These are phyloP conservation scores for Pyrocoelia pectoralis DNA, from an alignment of 2,888 invertebrate genomes.

Conservation along the genomic window DNA sequence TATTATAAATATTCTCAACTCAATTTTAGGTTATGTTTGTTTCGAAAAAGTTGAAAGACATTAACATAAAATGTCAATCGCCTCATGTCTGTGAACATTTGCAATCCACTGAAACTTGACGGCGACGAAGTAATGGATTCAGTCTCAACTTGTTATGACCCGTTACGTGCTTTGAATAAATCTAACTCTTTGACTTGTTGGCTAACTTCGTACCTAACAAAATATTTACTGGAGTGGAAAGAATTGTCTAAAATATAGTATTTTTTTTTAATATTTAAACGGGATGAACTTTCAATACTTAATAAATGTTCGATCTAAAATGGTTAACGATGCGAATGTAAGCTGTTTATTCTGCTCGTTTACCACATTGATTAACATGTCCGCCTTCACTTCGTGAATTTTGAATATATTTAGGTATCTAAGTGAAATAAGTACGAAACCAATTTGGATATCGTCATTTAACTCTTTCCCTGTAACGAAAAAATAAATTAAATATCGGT, in stretches of 20 bases:
- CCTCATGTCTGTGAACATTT: conserved; percentile 47
- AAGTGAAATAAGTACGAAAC: too few relatives aligned
- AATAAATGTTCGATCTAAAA: not conserved
- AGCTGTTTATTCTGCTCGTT: not conserved
- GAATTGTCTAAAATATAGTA: not conserved
- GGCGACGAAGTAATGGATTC: conserved; percentile 53
- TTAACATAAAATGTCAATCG: conserved; percentile 55
- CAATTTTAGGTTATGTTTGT: conserved; percentile 44
- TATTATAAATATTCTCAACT: conserved; percentile 24
- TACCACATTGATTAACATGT: not conserved
- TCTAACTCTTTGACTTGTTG: conserved; percentile 28
- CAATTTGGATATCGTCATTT: too few relatives aligned
- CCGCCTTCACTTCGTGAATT: not conserved
- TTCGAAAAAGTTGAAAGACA: conserved; percentile 44
- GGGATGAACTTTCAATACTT: too few relatives aligned
- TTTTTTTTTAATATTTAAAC: too few relatives aligned
- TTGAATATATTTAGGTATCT: too few relatives aligned
- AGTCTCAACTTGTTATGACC: conserved; percentile 54
- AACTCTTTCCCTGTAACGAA: too few relatives aligned
- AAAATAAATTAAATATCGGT: too few relatives aligned
- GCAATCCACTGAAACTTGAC: conserved; percentile 50
- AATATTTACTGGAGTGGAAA: not conserved
- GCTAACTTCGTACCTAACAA: conserved; percentile 18
- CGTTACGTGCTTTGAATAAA: conserved; percentile 48
- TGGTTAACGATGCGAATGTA: not conserved